Base-by-base conservation (phyloP, 1,140 invertebrate genomes). In the Eumaeus atala region DNA sequence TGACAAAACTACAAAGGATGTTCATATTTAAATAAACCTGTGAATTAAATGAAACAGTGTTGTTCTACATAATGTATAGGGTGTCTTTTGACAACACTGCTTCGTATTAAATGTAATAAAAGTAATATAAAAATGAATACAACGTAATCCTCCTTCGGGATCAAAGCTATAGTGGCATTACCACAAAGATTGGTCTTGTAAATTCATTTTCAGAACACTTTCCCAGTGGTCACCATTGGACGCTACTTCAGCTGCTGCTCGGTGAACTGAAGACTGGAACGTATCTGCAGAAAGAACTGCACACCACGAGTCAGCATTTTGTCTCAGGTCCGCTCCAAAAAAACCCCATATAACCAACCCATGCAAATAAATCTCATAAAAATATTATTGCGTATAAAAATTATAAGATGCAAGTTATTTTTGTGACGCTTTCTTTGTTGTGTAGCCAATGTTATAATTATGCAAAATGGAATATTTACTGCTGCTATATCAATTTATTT, bases 271-370 rank as follows among this genome's bases (percentile, higher is more conserved):
- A 37, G 79, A 69, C 78, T 78, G 73, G 66, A 76, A 71, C 71
- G 64, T 59, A 88, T 86, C 87, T 88, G 87, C 66, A 78, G 87
- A 88, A 76, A 88, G 79, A 88, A 88, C 87, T 88, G 78, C 84
- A 84, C 83, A 87, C 84, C 74, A 85, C 86, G 77, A 62, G 79
- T 88, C 85, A 88, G 70, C 74, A 86, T 70, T 67, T 53, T 70
- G 77, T 75, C 76, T 69, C 61, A 59, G 36, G 59, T 62, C 62
- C 64, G 61, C 64, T 38, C 54, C 51, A 21, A n/a, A 12, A 35
- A n/a, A 16, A 10, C 18, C 51, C 33, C 49, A 51, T 10, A 28
- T 6, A 28, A 4, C 48, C 12, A 52, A 18, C 38, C 36, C 38
- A 14, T 42, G 28, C 51, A 53, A 28, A 17, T 44, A 53, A 36